Percentiles rank a stretch among this genome's conserved stretches.
These are phyloP conservation scores for Chrysopa pallens DNA, from an alignment of 1,140 invertebrate genomes.

Conservation along the genomic window DNA sequence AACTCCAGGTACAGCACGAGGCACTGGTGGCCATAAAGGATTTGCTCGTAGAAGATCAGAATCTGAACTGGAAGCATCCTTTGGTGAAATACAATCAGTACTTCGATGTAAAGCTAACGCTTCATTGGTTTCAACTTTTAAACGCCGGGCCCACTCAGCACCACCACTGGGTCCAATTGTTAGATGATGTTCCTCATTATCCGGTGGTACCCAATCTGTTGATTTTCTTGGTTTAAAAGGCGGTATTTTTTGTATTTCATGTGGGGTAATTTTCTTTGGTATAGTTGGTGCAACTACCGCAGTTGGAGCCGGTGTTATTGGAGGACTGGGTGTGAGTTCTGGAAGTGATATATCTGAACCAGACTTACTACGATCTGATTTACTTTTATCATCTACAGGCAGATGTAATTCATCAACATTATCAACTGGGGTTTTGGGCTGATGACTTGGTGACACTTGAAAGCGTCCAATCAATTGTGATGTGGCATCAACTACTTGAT, in stretches of 20 bases:
- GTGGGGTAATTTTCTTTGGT: slow-evolving; percentile 22
- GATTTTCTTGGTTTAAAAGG: slow-evolving; percentile 31
- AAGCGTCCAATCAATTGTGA: slow-evolving; percentile 20
- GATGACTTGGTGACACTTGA: slow-evolving; percentile 22
- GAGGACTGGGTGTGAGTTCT: slow-evolving; percentile 18
- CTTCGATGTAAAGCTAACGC: slow-evolving; percentile 41
- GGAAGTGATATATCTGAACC: slow-evolving; percentile 6
- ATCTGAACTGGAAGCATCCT: slow-evolving; percentile 34
- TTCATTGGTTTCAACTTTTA: slow-evolving; percentile 25
- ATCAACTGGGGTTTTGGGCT: slow-evolving; percentile 7
- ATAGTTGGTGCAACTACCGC: too few relatives aligned
- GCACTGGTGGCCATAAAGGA: slow-evolving; percentile 19
- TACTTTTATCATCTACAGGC: slow-evolving; percentile 8
- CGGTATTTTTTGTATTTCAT: slow-evolving; percentile 30
- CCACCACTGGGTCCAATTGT: slow-evolving; percentile 42
- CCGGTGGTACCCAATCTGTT: slow-evolving; percentile 22
- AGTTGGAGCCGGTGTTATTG: slow-evolving; percentile 9
- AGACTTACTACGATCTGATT: slow-evolving; percentile 7
- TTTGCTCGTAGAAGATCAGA: slow-evolving; percentile 32
- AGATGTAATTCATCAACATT: slow-evolving; percentile 10
- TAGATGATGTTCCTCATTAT: slow-evolving; percentile 27
- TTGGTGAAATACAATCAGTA: slow-evolving; percentile 44
- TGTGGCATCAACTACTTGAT: slow-evolving; percentile 9
- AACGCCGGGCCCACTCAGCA: slow-evolving; percentile 39
- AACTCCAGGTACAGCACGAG: slow-evolving; percentile 11